A percentile compares a stretch with the other conserved stretches of the same genome.
Evolutionary conservation across 2,888 invertebrate species (phyloP).

Genomic region (Exocentrus adspersus): DNA sequence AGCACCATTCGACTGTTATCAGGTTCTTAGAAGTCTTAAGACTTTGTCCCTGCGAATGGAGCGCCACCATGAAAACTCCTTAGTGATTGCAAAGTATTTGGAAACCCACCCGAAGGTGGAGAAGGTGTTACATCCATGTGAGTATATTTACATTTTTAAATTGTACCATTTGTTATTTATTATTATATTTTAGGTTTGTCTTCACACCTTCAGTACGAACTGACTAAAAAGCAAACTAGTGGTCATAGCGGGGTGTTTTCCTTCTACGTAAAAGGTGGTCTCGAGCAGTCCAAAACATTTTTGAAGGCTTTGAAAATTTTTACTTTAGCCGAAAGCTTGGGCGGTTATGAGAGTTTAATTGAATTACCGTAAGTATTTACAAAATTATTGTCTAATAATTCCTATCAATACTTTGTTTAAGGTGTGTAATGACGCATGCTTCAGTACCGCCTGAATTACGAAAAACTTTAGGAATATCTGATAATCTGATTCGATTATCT

Average conservation of each 20-base stretch:
- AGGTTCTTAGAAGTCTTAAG: conserved; percentile 93
- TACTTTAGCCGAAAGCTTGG: conserved; percentile 91
- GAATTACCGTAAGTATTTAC: conserved; percentile 95
- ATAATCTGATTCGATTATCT: conserved; percentile 85
- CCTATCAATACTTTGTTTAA: no score
- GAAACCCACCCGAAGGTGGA: conserved; percentile 82
- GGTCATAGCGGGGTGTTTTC: conserved; percentile 94
- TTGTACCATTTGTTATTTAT: neutral
- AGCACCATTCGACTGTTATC: conserved; percentile 95
- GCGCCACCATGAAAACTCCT: conserved; percentile 82
- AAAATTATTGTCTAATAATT: no score
- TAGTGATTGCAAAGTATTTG: conserved; percentile 83
- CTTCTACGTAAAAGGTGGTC: conserved; percentile 83
- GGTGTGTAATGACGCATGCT: conserved; percentile 93
- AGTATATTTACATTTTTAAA: neutral
- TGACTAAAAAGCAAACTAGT: conserved; percentile 81
- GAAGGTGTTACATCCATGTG: conserved; percentile 81
- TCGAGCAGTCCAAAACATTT: conserved; percentile 78
- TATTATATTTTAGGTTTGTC: conserved; percentile 68
- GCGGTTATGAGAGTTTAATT: conserved; percentile 94
- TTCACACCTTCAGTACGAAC: conserved; percentile 86
- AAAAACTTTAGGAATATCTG: conserved; percentile 78
- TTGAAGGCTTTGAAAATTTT: conserved; percentile 82
- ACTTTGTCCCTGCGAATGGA: conserved; percentile 93
- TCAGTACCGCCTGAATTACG: conserved; percentile 83